Conservation (phyloP, 2,113 vertebrate species). For the Hirundichthys speculiger region DNA sequence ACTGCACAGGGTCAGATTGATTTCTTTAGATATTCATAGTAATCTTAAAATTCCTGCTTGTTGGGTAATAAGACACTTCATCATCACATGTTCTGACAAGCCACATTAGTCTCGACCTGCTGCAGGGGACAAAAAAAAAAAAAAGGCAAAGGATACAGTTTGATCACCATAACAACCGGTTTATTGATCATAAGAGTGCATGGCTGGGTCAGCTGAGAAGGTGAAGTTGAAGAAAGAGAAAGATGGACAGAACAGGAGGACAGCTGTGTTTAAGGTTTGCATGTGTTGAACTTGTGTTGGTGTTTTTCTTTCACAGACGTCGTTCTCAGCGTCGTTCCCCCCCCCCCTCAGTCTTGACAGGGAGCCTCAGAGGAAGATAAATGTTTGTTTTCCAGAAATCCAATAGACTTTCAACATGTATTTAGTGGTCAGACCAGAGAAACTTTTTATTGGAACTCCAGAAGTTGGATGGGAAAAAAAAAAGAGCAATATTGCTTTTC, state of each 20-base stretch:
- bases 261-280: conserved; percentile 1
- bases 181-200: conserved; percentile 64
- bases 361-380: conserved; percentile 45
- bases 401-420: conserved; percentile 53
- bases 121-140: conserved; percentile 26
- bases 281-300: background rate
- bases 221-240: conserved; percentile 5
- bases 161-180: conserved; percentile 68
- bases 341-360: conserved; percentile 6
- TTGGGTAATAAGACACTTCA: conserved; percentile 72
- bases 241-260: background rate
- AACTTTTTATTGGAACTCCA: conserved; percentile 25
- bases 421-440: conserved; percentile 41
- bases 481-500: background rate
- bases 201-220: conserved; percentile 26
- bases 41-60: conserved; percentile 68
- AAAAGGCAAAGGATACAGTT: conserved; percentile 39
- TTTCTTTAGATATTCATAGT: conserved; percentile 67
- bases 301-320: conserved; percentile 5
- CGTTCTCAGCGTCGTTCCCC: background rate
- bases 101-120: conserved; percentile 64
- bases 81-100: conserved; percentile 62
- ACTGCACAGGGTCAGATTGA: conserved; percentile 51
- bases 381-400: conserved; percentile 49
- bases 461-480: conserved; percentile 12